Evolutionary conservation across 2,797 vertebrate species (phyloP).

Genomic region (Pangasius larnaudii): DNA sequence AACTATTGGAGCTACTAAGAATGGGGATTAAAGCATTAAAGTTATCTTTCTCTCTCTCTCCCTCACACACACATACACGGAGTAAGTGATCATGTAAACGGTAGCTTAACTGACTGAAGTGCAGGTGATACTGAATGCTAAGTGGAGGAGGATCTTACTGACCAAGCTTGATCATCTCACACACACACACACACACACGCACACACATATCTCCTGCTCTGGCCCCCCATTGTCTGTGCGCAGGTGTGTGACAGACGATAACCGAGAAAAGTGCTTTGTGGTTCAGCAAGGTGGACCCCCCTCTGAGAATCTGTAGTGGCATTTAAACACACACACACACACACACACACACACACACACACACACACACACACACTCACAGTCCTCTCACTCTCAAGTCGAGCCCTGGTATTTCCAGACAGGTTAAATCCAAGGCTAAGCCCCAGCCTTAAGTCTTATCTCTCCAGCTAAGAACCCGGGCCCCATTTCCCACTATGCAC

Average conservation of each 20-base stretch:
- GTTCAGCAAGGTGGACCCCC: slow-evolving; percentile 67
- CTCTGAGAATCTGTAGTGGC: slow-evolving; percentile 48
- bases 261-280: slow-evolving; percentile 63
- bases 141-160: slow-evolving; percentile 1
- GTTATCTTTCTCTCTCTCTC: background rate
- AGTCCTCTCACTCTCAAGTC: background rate
- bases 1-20: background rate
- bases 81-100: background rate
- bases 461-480: slow-evolving; percentile 31
- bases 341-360: slow-evolving; percentile 13
- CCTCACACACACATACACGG: background rate
- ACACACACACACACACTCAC: slow-evolving; percentile 18
- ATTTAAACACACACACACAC: slow-evolving; percentile 41
- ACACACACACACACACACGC: slow-evolving; percentile 45
- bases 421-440: slow-evolving; percentile 52
- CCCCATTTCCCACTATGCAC: slow-evolving; percentile 24
- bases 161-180: background rate
- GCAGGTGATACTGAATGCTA: slow-evolving; percentile 1
- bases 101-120: slow-evolving; percentile 15
- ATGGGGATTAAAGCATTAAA: background rate
- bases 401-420: slow-evolving; percentile 71
- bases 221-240: slow-evolving; percentile 66
- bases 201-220: slow-evolving; percentile 15
- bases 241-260: slow-evolving; percentile 78
- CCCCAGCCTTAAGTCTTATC: slow-evolving; percentile 66